Evolutionary conservation across 2,888 invertebrate genomes (phyloP).

Genomic region (Leucophora obtusa): DNA sequence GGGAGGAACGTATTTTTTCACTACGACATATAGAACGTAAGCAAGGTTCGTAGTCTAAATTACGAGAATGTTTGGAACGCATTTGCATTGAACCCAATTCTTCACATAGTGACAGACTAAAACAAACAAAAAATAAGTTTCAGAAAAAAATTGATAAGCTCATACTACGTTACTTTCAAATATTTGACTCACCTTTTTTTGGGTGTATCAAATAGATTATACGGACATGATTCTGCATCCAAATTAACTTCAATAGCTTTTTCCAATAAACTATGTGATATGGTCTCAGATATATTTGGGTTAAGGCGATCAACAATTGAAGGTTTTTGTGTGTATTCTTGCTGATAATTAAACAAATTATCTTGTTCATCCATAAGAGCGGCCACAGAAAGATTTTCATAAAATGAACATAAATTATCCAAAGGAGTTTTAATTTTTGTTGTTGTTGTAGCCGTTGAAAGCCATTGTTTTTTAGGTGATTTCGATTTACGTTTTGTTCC

Average conservation of each 20-base stretch:
- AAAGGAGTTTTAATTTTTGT: conserved; percentile 69
- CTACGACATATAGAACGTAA: conserved; percentile 85
- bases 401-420: conserved; percentile 79
- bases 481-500: conserved; percentile 71
- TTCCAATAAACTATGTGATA: conserved; percentile 75
- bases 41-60: conserved; percentile 85
- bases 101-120: conserved; percentile 80
- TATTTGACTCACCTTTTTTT: conserved; percentile 69
- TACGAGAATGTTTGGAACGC: conserved; percentile 81
- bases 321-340: conserved; percentile 25
- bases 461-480: conserved; percentile 74
- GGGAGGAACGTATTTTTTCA: conserved; percentile 81
- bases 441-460: conserved; percentile 67
- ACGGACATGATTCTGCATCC: conserved; percentile 71
- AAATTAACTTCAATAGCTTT: conserved; percentile 72
- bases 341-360: conserved; percentile 7
- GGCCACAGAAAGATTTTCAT: conserved; percentile 75
- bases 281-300: conserved; percentile 71
- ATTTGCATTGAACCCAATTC: conserved; percentile 79
- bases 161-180: too few relatives aligned
- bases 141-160: neutral
- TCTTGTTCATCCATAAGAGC: conserved; percentile 71
- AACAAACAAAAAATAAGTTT: conserved; percentile 66
- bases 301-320: conserved; percentile 71
- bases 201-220: conserved; percentile 74